Evolutionary conservation across 2,888 invertebrate species (phyloP), one percentile per base, ranked within the genome.

Genomic region (Phyllotreta cruciferae): DNA sequence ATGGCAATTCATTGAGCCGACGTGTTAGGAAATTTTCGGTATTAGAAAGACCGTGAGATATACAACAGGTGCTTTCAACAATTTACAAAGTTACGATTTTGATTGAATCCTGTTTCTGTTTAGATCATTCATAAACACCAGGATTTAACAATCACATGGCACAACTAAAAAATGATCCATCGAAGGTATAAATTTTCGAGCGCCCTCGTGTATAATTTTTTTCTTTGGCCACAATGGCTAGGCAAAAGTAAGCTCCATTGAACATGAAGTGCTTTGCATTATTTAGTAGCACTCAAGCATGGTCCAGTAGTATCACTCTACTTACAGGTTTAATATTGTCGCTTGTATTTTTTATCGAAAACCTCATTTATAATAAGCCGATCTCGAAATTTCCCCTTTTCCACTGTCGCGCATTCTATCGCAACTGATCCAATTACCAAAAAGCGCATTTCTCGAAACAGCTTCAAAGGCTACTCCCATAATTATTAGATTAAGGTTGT

Each of bases 241-340:
- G 11, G 38, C 52, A 41, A 54, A 54, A 54, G 41, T 54, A 41
- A 54, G 34, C 41, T 54, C 56, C 44, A 56, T 56, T 44, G 56
- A 42, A 56, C 56, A 56, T 56, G 10, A 56, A 56, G 42, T 35
- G 54, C 14, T 50, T 36, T 67, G 67, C 63, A 67, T 67, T 67
- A 69, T 71, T 71, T 63, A 71, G 67, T 50, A 67, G 70, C 68
- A 70, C 71, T 71, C 70, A 70, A 70, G 65, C 63, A 70, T 66
- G 71, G 71, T 71, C 71, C 70, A 70, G 56, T 69, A 66, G 60
- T 58, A 58, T 54, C 62, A 63, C 60, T 66, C 68, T 55, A 62
- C 67, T 62, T 68, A 66, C 69, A 69, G 68, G 64, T 69, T 69
- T 66, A 67, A 69, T 69, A 67, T 57, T 56, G 62, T 60, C 60